Evolutionary conservation across 2,113 vertebrate species (phyloP).

Genomic region (Megaptera novaeangliae): DNA sequence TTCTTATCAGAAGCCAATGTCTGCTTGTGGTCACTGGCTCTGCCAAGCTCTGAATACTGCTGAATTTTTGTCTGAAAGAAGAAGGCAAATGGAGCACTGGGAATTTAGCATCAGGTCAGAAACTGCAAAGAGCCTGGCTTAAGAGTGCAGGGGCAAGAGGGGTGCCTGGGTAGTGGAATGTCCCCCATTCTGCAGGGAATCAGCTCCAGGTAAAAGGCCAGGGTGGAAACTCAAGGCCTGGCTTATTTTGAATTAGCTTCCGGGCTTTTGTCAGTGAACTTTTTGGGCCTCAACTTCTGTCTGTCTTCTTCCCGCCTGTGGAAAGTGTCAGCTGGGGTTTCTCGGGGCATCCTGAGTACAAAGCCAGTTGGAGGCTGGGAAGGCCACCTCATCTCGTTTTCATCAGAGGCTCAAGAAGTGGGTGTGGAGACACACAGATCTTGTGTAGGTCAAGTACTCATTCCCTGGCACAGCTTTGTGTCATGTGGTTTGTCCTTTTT

Average conservation of each 20-base stretch:
- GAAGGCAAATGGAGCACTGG: background rate
- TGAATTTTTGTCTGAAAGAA: slow-evolving; percentile 41
- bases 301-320: background rate
- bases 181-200: background rate
- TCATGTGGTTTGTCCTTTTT: background rate
- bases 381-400: background rate
- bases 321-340: background rate
- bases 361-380: background rate
- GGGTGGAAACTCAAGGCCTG: background rate
- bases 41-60: slow-evolving; percentile 53
- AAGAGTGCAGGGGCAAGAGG: background rate
- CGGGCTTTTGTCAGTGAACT: background rate
- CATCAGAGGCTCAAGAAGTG: background rate
- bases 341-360: background rate
- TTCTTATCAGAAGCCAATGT: slow-evolving; percentile 50
- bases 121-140: background rate
- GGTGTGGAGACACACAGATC: background rate
- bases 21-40: slow-evolving; percentile 44
- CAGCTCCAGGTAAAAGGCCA: background rate
- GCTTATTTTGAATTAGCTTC: background rate
- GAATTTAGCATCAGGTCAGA: background rate
- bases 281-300: background rate
- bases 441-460: background rate
- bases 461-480: background rate
- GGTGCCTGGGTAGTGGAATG: background rate